These are phyloP conservation scores for Lordiphosa clarofinis DNA, from an alignment of 1,140 invertebrate species.

Conservation along the genomic window DNA sequence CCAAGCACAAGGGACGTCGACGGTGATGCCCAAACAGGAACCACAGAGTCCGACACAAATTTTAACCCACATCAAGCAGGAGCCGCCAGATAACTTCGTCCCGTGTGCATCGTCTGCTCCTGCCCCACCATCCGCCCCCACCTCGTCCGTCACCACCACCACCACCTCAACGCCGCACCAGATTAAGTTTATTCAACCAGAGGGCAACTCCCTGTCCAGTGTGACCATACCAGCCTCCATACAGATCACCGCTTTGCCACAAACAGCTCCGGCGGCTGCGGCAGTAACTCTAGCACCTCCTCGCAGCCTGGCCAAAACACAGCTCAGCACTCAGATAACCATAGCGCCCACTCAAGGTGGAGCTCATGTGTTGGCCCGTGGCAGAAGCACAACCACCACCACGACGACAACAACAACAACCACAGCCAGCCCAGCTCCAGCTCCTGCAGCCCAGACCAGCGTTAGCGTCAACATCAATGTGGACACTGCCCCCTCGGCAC, in stretches of 20 bases:
- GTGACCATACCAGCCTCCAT: slow-evolving; percentile 65
- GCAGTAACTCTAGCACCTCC: neutral
- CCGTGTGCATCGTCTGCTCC: slow-evolving; percentile 18
- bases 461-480: slow-evolving; percentile 65
- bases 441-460: slow-evolving; percentile 41
- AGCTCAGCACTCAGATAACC: slow-evolving; percentile 31
- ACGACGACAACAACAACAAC: slow-evolving; percentile 40
- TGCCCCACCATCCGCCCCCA: slow-evolving; percentile 32
- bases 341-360: slow-evolving; percentile 25
- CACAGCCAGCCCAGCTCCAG: neutral
- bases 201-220: slow-evolving; percentile 44
- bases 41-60: slow-evolving; percentile 71
- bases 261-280: slow-evolving; percentile 24
- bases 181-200: slow-evolving; percentile 59
- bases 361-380: slow-evolving; percentile 35
- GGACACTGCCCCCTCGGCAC: slow-evolving; percentile 16
- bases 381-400: slow-evolving; percentile 13
- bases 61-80: slow-evolving; percentile 74
- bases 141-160: slow-evolving; percentile 22
- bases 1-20: slow-evolving; percentile 9
- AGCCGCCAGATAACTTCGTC: slow-evolving; percentile 64
- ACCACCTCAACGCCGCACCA: slow-evolving; percentile 34
- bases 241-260: slow-evolving; percentile 68
- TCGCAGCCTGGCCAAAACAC: slow-evolving; percentile 12
- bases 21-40: slow-evolving; percentile 68